These are phyloP conservation scores for Protaetia brevitarsis DNA, from an alignment of 1,140 invertebrate species.

Conservation along the genomic window DNA sequence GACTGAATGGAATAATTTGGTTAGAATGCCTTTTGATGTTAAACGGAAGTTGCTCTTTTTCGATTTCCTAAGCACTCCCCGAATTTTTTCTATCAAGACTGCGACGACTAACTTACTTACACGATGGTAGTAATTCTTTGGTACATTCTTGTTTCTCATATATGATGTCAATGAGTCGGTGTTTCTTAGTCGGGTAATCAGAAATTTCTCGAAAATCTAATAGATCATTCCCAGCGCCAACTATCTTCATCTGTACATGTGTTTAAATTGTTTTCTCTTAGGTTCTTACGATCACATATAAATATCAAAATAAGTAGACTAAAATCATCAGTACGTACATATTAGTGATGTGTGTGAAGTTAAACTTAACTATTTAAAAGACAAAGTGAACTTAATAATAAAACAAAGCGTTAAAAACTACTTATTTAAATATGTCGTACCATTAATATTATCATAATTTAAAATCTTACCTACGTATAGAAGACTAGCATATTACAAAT, in stretches of 20 bases:
- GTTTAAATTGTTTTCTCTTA: neutral
- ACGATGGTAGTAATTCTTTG: neutral
- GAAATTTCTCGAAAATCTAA: too few relatives aligned
- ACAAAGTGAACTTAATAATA: neutral
- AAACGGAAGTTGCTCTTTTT: constrained; percentile 39
- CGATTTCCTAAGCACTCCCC: neutral
- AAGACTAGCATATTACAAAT: constrained; percentile 24
- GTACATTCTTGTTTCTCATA: neutral
- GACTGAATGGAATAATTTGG: neutral
- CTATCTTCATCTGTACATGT: too few relatives aligned
- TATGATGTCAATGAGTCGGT: too few relatives aligned
- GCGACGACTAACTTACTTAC: neutral
- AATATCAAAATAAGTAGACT: neutral
- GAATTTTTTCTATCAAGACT: neutral
- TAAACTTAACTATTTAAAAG: neutral
- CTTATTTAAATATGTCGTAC: neutral
- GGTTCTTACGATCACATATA: neutral
- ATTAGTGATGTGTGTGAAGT: neutral
- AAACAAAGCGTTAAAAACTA: neutral
- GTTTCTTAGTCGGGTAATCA: too few relatives aligned
- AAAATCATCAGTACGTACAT: too few relatives aligned
- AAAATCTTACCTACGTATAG: constrained; percentile 12
- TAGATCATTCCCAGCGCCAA: too few relatives aligned
- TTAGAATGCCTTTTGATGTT: constrained; percentile 26
- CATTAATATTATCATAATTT: constrained; percentile 2